A percentile compares a stretch with the other conserved stretches of the same genome.
Evolutionary conservation across 2,888 invertebrate species (phyloP).

Genomic region (Lithophane semibrunnea): DNA sequence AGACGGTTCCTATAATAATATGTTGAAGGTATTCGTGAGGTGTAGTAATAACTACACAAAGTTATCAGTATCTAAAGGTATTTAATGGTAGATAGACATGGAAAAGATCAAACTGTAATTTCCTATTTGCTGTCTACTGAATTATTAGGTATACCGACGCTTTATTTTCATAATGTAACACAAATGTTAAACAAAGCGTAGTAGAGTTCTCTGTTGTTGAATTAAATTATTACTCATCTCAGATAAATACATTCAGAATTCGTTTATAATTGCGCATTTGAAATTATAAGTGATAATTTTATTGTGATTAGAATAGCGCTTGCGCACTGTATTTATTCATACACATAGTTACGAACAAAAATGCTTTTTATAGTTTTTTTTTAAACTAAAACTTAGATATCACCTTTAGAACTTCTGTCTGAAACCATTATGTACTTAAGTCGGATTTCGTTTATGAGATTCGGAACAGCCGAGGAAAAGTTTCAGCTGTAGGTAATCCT

Average conservation of each 20-base stretch:
- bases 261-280: conserved; percentile 22
- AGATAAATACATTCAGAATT: conserved; percentile 1
- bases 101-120: conserved; percentile 35
- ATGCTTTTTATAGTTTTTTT: background rate
- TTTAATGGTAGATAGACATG: conserved; percentile 42
- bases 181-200: conserved; percentile 30
- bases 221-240: conserved; percentile 18
- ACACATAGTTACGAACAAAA: background rate
- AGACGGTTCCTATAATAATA: conserved; percentile 2
- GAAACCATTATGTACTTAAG: conserved; percentile 36
- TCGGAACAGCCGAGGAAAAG: conserved; percentile 30
- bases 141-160: background rate
- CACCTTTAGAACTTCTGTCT: conserved; percentile 9
- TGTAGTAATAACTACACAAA: conserved; percentile 30
- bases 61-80: conserved; percentile 26
- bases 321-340: background rate
- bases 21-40: conserved; percentile 41
- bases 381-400: background rate
- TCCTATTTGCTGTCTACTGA: conserved; percentile 26
- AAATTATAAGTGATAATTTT: conserved; percentile 18
- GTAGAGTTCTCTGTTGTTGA: conserved; percentile 8
- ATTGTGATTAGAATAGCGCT: background rate
- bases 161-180: conserved; percentile 18
- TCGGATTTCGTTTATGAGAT: conserved; percentile 48
- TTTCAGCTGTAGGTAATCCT: conserved; percentile 26